phyloP scores from a whole-genome alignment of 2,888 invertebrate species.

The Anorthoa munda region DNA sequence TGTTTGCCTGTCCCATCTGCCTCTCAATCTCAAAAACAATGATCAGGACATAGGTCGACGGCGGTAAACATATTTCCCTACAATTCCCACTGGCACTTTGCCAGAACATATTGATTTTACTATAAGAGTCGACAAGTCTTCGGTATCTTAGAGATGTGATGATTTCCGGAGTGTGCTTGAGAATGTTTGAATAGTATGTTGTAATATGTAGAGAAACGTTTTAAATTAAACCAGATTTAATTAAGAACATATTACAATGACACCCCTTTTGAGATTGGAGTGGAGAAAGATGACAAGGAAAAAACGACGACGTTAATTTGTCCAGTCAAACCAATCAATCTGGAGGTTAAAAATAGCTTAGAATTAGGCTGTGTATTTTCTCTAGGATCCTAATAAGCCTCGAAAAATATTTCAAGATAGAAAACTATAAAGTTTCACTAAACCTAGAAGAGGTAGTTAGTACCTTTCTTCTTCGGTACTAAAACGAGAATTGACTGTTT shows the following conservation, averaged over 20 bases:
- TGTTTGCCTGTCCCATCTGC: constrained; percentile 65
- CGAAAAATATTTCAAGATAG: too few species aligned
- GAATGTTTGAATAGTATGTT: constrained; percentile 7
- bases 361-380: too few species aligned
- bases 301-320: not conserved
- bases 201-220: not conserved
- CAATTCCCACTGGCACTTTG: constrained; percentile 69
- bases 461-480: not conserved
- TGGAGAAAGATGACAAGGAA: not conserved
- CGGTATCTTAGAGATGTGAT: constrained; percentile 54
- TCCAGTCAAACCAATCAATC: too few species aligned
- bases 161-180: constrained; percentile 40
- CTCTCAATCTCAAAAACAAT: constrained; percentile 77
- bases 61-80: constrained; percentile 79
- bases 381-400: too few species aligned
- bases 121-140: constrained; percentile 63
- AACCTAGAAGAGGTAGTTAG: not conserved
- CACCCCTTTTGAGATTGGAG: too few species aligned
- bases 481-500: not conserved
- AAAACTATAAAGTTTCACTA: not conserved
- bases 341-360: not conserved
- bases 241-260: not conserved
- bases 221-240: not conserved
- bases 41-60: constrained; percentile 73
- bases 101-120: constrained; percentile 79